Base-by-base conservation (phyloP, 2,113 vertebrate genomes). In the Odocoileus hemionus region DNA sequence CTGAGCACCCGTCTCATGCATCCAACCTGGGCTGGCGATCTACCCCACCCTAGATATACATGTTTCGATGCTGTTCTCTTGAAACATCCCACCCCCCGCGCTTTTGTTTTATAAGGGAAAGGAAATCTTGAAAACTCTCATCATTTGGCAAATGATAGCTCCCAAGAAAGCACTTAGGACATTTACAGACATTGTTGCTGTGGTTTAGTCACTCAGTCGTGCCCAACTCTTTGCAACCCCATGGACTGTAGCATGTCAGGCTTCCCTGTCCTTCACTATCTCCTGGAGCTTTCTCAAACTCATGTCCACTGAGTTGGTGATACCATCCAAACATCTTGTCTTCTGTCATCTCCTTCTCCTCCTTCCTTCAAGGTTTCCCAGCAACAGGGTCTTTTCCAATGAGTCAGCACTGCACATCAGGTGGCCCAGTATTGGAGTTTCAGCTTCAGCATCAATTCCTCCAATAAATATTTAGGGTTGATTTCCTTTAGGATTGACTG, bases 321-420 rank as follows among this genome's bases (percentile, higher is more conserved):
- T 64, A 30, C 28, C 61, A n/a, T n/a, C 61, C 61, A n/a, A n/a
- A 7, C 15, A 1, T 64, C 30, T n/a, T 0, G 0, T 64, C 61
- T 64, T 64, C 30, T n/a, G 30, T 17, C 17, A 30, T 64, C 61
- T 30, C 60, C 60, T 33, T 17, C 30, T 64, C 30, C 60, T 54
- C 52, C 52, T 64, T 15, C 3, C 60, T 64, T 64, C 14, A 33
- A 33, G 16, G 30, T 64, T 64, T 64, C 60, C 60, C 60, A 64
- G 60, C 30, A 33, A 64, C 14, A 64, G 30, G 30, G 6, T 33
- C 30, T 64, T 33, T 64, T 33, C 60, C 60, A 64, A 15, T 64
- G 60, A 64, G 15, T 64, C 30, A 64, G 15, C 60, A 33, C 30
- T 64, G 33, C 14, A 0, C 15, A 64, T 64, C 30, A 64, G 30